These are phyloP conservation scores for Gadopsis marmoratus DNA, from an alignment of 2,797 vertebrate species.

Conservation along the genomic window DNA sequence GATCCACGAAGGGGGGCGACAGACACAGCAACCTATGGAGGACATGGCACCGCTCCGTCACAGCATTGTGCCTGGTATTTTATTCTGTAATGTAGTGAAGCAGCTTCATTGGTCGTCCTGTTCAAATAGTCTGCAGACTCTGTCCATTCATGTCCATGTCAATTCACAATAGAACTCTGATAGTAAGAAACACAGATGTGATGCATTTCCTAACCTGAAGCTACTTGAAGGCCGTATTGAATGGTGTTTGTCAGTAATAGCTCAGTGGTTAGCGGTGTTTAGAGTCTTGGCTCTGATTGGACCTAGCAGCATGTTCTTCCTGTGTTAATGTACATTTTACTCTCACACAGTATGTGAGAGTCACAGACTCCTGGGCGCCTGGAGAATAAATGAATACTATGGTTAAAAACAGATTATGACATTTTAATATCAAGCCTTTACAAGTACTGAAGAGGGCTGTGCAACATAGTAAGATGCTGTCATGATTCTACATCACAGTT, in stretches of 20 bases:
- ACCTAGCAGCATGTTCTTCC: not conserved
- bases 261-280: not conserved
- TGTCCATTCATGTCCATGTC: not conserved
- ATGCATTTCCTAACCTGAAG: too few species aligned
- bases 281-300: not conserved
- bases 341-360: not conserved
- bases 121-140: not conserved
- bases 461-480: too few species aligned
- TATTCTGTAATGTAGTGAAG: not conserved
- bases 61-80: too few species aligned
- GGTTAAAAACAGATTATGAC: not conserved
- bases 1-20: not conserved
- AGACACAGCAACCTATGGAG: slow-evolving; percentile 7
- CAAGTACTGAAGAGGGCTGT: too few species aligned
- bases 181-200: not conserved
- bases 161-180: not conserved
- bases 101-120: not conserved
- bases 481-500: too few species aligned
- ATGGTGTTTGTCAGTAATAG: too few species aligned
- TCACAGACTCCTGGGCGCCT: too few species aligned
- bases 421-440: too few species aligned
- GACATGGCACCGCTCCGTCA: not conserved
- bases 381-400: not conserved
- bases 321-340: not conserved
- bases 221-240: too few species aligned